Conservation (phyloP, 2,888 invertebrate genomes). For the Noctua janthe region DNA sequence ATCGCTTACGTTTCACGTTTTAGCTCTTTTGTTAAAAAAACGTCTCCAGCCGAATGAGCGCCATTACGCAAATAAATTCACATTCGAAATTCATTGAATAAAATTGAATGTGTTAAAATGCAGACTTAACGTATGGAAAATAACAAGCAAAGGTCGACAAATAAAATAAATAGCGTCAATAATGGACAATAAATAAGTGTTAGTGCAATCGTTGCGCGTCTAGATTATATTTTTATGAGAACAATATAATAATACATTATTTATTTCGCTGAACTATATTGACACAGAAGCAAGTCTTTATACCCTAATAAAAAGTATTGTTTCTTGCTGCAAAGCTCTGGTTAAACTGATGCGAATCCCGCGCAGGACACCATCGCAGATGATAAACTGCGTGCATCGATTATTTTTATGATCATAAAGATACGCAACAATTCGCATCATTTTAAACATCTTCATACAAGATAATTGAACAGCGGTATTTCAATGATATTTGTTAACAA, state of each 20-base stretch:
- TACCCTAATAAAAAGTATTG: background rate
- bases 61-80: constrained; percentile 23
- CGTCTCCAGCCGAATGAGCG: background rate
- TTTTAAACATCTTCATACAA: background rate
- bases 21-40: constrained; percentile 6
- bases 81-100: constrained; percentile 29
- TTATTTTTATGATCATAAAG: background rate
- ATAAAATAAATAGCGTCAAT: constrained; percentile 26
- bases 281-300: background rate
- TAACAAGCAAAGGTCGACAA: background rate
- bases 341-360: background rate
- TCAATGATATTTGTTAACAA: background rate
- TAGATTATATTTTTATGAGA: background rate
- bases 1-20: constrained; percentile 7
- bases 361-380: background rate
- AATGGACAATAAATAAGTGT: background rate
- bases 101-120: constrained; percentile 9
- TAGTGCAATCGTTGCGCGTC: background rate
- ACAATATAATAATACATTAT: background rate
- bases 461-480: background rate
- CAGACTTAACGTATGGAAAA: constrained; percentile 10
- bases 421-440: background rate
- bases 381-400: background rate
- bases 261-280: background rate
- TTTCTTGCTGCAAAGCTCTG: background rate